Conservation (phyloP, 2,888 invertebrate genomes). For the Coelinius sp. region DNA sequence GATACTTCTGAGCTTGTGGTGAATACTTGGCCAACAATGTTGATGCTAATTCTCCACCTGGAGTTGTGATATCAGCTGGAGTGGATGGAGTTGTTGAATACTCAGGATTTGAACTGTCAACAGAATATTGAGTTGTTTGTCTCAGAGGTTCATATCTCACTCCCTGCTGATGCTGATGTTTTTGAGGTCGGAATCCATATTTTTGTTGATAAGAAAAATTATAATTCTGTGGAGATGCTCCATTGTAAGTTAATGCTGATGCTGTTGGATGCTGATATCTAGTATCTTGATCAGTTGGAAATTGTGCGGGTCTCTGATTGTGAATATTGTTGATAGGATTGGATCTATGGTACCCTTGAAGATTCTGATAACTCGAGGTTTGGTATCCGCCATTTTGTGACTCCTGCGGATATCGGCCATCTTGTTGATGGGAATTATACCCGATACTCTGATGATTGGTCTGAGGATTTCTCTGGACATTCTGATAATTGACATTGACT, state of each 20-base stretch:
- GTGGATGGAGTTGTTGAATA: conserved; percentile 51
- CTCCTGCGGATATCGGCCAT: neutral
- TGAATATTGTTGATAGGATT: conserved; percentile 49
- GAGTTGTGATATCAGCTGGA: conserved; percentile 37
- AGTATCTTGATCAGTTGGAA: conserved; percentile 56
- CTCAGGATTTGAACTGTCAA: conserved; percentile 59
- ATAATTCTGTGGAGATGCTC: conserved; percentile 34
- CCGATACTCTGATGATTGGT: conserved; percentile 20
- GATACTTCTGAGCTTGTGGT: conserved; percentile 54
- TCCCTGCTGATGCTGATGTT: neutral
- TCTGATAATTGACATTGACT: conserved; percentile 35
- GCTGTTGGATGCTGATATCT: no score
- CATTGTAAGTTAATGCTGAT: no score
- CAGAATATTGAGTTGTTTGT: conserved; percentile 54
- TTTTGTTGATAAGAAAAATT: conserved; percentile 45
- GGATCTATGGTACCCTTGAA: neutral
- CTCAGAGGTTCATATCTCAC: conserved; percentile 28
- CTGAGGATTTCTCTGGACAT: conserved; percentile 18
- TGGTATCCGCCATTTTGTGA: neutral
- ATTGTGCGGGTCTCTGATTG: conserved; percentile 65
- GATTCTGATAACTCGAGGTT: conserved; percentile 20
- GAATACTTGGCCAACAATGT: conserved; percentile 51
- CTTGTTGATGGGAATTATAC: neutral
- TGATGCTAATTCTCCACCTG: conserved; percentile 49
- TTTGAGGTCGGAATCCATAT: conserved; percentile 39